Conservation (phyloP, 2,888 invertebrate species). For the Crepidodera aurea region DNA sequence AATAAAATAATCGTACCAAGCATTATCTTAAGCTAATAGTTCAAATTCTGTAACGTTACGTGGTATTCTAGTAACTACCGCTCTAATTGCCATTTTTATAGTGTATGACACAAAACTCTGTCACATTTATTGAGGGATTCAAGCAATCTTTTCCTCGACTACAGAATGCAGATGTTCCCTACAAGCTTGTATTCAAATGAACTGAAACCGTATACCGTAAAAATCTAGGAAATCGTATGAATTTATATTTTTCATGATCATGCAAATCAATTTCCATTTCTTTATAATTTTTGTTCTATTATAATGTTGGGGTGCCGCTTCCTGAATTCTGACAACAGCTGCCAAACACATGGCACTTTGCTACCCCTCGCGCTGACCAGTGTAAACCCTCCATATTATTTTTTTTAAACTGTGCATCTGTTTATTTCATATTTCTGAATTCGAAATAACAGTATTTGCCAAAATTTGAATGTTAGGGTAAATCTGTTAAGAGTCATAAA, state of each 20-base stretch:
- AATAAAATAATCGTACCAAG: no score
- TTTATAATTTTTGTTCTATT: constrained; percentile 55
- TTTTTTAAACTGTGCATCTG: constrained; percentile 58
- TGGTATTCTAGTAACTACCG: no score
- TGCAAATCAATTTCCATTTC: constrained; percentile 58
- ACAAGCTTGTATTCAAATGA: constrained; percentile 52
- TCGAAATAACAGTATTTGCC: constrained; percentile 22
- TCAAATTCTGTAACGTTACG: no score
- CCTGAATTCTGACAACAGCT: constrained; percentile 61
- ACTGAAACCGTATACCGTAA: constrained; percentile 32
- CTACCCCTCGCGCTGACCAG: constrained; percentile 40
- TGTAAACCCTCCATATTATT: constrained; percentile 49
- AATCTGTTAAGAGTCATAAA: no score
- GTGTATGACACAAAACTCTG: no score
- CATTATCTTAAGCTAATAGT: no score
- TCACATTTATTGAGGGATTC: constrained; percentile 1
- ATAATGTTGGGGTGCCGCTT: constrained; percentile 55
- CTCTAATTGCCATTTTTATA: no score
- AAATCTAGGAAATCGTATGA: constrained; percentile 39
- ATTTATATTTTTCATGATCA: constrained; percentile 44
- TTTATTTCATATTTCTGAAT: constrained; percentile 44
- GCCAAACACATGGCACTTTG: constrained; percentile 43
- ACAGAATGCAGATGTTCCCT: constrained; percentile 39
- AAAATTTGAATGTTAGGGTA: constrained; percentile 11
- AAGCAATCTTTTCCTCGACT: constrained; percentile 10